These are phyloP conservation scores for Sialis lutaria DNA, from an alignment of 2,888 invertebrate species.

Conservation along the genomic window DNA sequence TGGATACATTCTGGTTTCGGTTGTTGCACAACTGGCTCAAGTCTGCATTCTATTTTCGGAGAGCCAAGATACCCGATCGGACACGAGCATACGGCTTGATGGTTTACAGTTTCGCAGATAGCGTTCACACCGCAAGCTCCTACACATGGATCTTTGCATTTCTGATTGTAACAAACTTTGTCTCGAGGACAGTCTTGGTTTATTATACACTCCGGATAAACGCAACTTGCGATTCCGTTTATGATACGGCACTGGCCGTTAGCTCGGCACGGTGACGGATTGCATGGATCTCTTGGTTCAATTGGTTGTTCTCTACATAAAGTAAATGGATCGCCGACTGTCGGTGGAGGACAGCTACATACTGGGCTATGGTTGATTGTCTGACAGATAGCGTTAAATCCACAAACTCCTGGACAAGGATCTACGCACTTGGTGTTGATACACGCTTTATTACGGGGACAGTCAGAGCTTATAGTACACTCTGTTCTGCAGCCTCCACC, in stretches of 20 bases:
- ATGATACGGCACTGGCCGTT: constrained; percentile 66
- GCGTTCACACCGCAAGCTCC: constrained; percentile 74
- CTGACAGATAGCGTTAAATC: constrained; percentile 56
- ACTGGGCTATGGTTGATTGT: constrained; percentile 74
- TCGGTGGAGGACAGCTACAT: constrained; percentile 56
- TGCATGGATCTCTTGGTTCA: constrained; percentile 50
- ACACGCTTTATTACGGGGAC: constrained; percentile 56
- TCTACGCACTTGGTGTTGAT: constrained; percentile 62
- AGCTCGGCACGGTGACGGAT: constrained; percentile 65
- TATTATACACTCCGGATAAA: constrained; percentile 73
- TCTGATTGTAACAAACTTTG: constrained; percentile 63
- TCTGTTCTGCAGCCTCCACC: constrained; percentile 62
- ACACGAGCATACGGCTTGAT: constrained; percentile 69
- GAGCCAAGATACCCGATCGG: constrained; percentile 62
- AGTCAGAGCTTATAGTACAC: constrained; percentile 68
- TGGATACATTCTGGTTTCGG: constrained; percentile 58
- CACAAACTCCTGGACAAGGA: constrained; percentile 67
- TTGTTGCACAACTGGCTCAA: constrained; percentile 25
- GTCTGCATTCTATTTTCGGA: constrained; percentile 54
- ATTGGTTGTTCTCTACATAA: constrained; percentile 37
- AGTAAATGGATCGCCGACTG: constrained; percentile 67
- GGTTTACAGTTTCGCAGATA: constrained; percentile 60
- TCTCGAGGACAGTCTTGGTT: constrained; percentile 77
- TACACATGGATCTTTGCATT: constrained; percentile 69
- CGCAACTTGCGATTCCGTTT: constrained; percentile 52